These are phyloP conservation scores for Nephrotoma guestfalica DNA, from an alignment of 2,888 invertebrate species.

Conservation along the genomic window DNA sequence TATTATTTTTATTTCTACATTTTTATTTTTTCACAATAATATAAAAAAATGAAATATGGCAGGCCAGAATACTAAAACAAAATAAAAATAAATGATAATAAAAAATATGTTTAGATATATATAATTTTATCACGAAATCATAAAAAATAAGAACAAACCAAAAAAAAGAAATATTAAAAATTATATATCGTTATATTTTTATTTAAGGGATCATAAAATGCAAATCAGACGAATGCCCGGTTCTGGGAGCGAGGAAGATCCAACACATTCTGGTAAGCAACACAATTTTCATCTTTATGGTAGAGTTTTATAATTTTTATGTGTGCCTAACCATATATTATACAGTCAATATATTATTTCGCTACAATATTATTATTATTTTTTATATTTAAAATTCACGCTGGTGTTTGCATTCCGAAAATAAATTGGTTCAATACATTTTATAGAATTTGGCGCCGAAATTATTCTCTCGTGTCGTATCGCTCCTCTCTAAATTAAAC, in stretches of 20 bases:
- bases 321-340: not conserved
- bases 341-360: not conserved
- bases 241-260: slow-evolving; percentile 62
- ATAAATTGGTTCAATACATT: not conserved
- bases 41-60: not conserved
- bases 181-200: not conserved
- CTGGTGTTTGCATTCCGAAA: not conserved
- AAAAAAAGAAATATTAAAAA: not conserved
- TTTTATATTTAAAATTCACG: not conserved
- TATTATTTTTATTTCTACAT: not conserved
- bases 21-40: not conserved
- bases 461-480: not conserved
- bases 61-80: not conserved
- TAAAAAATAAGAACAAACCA: not conserved
- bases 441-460: not conserved
- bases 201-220: slow-evolving; percentile 65
- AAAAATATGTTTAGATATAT: not conserved
- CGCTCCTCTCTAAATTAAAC: not conserved
- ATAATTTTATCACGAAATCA: slow-evolving; percentile 4
- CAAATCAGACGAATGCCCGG: slow-evolving; percentile 60
- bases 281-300: not conserved
- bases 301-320: not conserved
- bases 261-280: slow-evolving; percentile 53
- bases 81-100: not conserved
- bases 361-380: not conserved